Percentiles rank a stretch among this genome's conserved stretches.
These are phyloP conservation scores for Acromyrmex echinatior DNA, from an alignment of 1,140 invertebrate species.

Conservation along the genomic window DNA sequence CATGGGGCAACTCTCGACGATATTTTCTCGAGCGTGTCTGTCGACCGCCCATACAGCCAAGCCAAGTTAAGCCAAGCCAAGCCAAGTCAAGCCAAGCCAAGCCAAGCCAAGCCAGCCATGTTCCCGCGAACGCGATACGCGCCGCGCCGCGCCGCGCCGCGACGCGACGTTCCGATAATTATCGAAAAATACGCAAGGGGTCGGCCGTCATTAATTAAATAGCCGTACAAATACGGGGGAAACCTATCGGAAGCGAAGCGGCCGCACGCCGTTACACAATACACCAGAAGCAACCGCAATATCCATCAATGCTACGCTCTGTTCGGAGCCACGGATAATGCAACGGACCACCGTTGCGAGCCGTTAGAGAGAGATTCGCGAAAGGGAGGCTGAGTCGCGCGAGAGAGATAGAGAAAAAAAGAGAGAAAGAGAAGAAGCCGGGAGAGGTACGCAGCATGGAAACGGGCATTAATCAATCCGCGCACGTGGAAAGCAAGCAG, in stretches of 20 bases:
- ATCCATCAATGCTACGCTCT: slow-evolving; percentile 74
- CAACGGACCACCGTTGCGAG: slow-evolving; percentile 73
- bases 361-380: slow-evolving; percentile 67
- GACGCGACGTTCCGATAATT: slow-evolving; percentile 65
- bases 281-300: slow-evolving; percentile 73
- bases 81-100: no score
- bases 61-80: no score
- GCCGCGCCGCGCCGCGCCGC: slow-evolving; percentile 32
- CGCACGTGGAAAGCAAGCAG: slow-evolving; percentile 74
- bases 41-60: slow-evolving; percentile 21
- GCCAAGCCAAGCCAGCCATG: no score
- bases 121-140: slow-evolving; percentile 41
- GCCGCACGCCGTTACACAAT: slow-evolving; percentile 69
- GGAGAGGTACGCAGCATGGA: slow-evolving; percentile 66
- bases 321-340: slow-evolving; percentile 74
- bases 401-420: neutral
- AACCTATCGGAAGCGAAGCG: slow-evolving; percentile 69
- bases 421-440: slow-evolving; percentile 18
- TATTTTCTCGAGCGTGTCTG: slow-evolving; percentile 64
- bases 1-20: slow-evolving; percentile 48
- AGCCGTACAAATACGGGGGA: slow-evolving; percentile 27
- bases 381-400: slow-evolving; percentile 41
- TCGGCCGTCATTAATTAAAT: slow-evolving; percentile 68
- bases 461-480: slow-evolving; percentile 78
- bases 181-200: slow-evolving; percentile 65